Percentiles rank a stretch among this genome's conserved stretches.
Conservation (phyloP, 2,888 invertebrate genomes). For the Hemistola chrysoprasaria region DNA sequence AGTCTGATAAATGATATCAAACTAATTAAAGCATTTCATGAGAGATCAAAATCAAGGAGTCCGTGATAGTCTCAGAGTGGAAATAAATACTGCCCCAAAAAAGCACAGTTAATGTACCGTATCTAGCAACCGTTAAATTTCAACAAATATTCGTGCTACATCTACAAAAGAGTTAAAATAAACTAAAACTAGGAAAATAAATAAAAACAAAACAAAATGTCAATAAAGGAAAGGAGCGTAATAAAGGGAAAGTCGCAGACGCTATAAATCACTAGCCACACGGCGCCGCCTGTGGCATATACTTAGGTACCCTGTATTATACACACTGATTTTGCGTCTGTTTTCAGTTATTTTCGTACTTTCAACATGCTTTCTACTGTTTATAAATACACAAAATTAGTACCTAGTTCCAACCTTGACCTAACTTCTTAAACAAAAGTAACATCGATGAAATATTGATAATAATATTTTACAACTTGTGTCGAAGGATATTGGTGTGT, state of each 20-base stretch:
- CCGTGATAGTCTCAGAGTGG: too few relatives aligned
- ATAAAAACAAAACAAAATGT: conserved; percentile 32
- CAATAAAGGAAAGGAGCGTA: conserved; percentile 34
- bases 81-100: too few relatives aligned
- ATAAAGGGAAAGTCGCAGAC: conserved; percentile 50
- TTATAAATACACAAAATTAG: background rate
- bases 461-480: conserved; percentile 20
- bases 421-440: conserved; percentile 13
- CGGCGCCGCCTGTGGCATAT: conserved; percentile 27
- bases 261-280: conserved; percentile 50
- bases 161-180: too few relatives aligned
- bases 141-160: too few relatives aligned
- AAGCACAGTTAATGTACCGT: too few relatives aligned
- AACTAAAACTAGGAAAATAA: conserved; percentile 26
- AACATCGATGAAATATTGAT: conserved; percentile 22
- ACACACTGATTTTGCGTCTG: conserved; percentile 16
- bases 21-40: too few relatives aligned
- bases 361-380: conserved; percentile 1
- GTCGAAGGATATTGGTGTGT: conserved; percentile 17
- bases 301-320: background rate
- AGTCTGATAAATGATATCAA: too few relatives aligned
- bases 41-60: too few relatives aligned
- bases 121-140: too few relatives aligned
- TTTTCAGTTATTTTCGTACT: conserved; percentile 8
- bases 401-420: conserved; percentile 11